Percentiles rank a stretch among this genome's conserved stretches.
These are phyloP conservation scores for Colostygia pectinataria DNA, from an alignment of 2,888 invertebrate genomes.

Conservation along the genomic window DNA sequence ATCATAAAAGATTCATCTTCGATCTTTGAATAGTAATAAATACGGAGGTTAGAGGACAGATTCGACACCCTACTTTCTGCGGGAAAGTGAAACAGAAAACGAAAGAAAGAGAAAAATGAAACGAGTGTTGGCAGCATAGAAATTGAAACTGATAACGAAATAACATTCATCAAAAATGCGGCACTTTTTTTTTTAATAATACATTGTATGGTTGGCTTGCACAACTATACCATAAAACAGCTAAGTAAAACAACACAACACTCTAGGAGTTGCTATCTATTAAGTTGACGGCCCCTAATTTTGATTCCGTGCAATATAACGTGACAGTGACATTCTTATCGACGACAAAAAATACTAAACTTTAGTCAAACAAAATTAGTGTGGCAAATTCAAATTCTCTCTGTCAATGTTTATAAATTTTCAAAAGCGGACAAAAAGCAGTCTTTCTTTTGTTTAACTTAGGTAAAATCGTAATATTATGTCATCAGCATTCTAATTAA, in stretches of 20 bases:
- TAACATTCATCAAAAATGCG: constrained; percentile 44
- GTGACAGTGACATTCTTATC: not conserved
- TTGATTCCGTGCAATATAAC: no score
- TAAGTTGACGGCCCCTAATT: no score
- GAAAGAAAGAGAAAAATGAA: constrained; percentile 76
- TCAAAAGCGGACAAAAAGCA: no score
- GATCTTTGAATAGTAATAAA: constrained; percentile 80
- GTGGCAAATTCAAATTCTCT: constrained; percentile 35
- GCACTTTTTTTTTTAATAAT: no score
- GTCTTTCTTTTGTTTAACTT: not conserved
- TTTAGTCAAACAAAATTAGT: not conserved
- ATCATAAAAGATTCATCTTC: constrained; percentile 87
- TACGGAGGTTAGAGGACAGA: constrained; percentile 82
- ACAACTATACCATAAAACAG: no score
- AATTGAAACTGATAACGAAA: constrained; percentile 34
- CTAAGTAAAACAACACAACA: no score
- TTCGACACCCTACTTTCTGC: constrained; percentile 84
- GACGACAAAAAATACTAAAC: no score
- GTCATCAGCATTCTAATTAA: no score
- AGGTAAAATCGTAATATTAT: no score
- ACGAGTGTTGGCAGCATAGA: constrained; percentile 64
- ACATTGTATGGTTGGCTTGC: no score
- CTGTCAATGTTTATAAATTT: not conserved
- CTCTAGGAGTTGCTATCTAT: no score
- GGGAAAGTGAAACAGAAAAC: constrained; percentile 80